Evolutionary conservation across 2,797 vertebrate genomes (phyloP), one percentile per base, ranked within the genome.

Genomic region (Peromyscus melanophrys): DNA sequence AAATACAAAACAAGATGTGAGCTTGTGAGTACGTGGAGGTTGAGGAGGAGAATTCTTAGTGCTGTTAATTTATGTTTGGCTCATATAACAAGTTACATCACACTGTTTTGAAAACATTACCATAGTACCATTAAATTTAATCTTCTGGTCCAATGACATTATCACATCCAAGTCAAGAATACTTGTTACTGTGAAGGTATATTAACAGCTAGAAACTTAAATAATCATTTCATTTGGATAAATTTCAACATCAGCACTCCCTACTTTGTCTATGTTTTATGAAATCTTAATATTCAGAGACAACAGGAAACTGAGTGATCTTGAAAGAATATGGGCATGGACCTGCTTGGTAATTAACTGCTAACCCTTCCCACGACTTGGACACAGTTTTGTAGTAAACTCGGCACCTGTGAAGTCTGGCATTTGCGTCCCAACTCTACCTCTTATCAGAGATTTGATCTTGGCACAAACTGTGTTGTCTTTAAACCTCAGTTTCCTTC

Each of bases 31-130:
- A 80, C 55, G 43, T 75, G 77, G 71, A 77, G 31, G 13, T 12
- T 23, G 59, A 89, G 34, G 96, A 55, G 84, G 55, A 96, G 89
- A 81, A 73, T 92, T 89, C 92, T 85, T 61, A n/a, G 67, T 94
- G 96, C 96, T 65, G 83, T 94, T 84, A 69, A 95, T 92, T 95
- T 90, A 87, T 2, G 67, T 65, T 82, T 73, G 89, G 19, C 84
- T 73, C 40, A 65, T 80, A 43, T 97, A 92, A 89, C 52, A 75
- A 27, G 65, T 81, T 92, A 25, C 69, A 77, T 95, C 67, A 34
- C 63, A 37, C 63, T 96, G 63, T 93, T 96, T 92, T 84, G 97
- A 97, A 98, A 98, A 97, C 57, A 81, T 90, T 67, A 91, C 87
- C 90, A 61, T 46, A 19, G 73, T 96, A 57, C 97, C 97, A 96